These are phyloP conservation scores for Micromesistius poutassou DNA, from an alignment of 2,797 vertebrate genomes.

Conservation along the genomic window DNA sequence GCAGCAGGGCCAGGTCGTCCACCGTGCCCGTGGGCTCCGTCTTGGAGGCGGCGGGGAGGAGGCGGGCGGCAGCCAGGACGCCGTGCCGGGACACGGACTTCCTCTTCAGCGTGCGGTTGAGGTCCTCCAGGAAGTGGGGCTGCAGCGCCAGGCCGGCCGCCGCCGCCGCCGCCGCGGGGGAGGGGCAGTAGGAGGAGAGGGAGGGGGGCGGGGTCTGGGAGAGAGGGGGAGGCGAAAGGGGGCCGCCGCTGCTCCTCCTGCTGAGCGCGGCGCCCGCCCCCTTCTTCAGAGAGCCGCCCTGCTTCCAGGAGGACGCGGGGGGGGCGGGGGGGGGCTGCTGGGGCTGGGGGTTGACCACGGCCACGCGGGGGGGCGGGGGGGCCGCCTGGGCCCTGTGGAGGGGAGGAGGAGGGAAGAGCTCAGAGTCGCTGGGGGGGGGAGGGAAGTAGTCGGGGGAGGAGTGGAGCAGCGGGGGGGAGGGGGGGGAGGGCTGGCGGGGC, in stretches of 20 bases:
- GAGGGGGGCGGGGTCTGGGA: slow-evolving; percentile 67
- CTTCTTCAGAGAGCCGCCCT: slow-evolving; percentile 81
- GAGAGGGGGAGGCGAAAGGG: slow-evolving; percentile 59
- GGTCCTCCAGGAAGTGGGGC: slow-evolving; percentile 94
- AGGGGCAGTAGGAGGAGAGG: slow-evolving; percentile 64
- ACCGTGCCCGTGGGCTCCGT: slow-evolving; percentile 78
- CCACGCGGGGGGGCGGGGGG: slow-evolving; percentile 85
- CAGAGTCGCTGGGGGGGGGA: slow-evolving; percentile 84
- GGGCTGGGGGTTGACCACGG: slow-evolving; percentile 93
- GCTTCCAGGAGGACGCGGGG: slow-evolving; percentile 76
- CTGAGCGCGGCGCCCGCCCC: slow-evolving; percentile 80
- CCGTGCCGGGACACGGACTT: slow-evolving; percentile 94
- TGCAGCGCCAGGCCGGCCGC: slow-evolving; percentile 78
- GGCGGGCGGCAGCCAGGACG: slow-evolving; percentile 83
- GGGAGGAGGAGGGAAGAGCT: slow-evolving; percentile 84
- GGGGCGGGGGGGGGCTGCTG: slow-evolving; percentile 60
- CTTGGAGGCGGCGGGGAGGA: slow-evolving; percentile 62
- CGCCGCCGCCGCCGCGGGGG: slow-evolving; percentile 72
- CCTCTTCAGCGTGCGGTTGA: slow-evolving; percentile 95
- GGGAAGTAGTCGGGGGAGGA: slow-evolving; percentile 85
- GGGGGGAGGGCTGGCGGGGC: slow-evolving; percentile 71
- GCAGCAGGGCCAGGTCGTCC: slow-evolving; percentile 95
- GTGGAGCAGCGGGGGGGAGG: slow-evolving; percentile 74
- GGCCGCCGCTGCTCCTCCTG: slow-evolving; percentile 83
- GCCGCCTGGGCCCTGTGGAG: slow-evolving; percentile 80